Base-by-base conservation (phyloP, 2,888 invertebrate species). In the Sepioteuthis lessoniana region DNA sequence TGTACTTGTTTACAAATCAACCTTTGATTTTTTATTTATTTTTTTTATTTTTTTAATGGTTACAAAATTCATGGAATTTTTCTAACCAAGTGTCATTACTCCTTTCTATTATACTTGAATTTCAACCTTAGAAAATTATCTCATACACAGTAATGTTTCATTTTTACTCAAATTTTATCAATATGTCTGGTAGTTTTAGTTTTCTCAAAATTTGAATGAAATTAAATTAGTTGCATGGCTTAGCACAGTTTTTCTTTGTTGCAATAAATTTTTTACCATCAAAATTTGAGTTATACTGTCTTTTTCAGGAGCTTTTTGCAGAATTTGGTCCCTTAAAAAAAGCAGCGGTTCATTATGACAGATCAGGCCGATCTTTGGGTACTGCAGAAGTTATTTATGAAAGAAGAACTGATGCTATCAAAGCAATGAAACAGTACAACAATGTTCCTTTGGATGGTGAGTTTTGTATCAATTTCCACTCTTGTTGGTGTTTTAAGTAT, bases 331-430 rank as follows among this genome's bases (percentile, higher is more conserved):
- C 98, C 94, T 97, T 99, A 95, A 98, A 98, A 97, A 99, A 98
- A 97, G 99, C 99, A 91, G 98, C 99, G 94, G 99, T 99, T 95
- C 99, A 99, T 97, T 99, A 99, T 97, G 99, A 99, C 97, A 98
- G 99, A 97, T 99, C 99, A 94, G 99, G 99, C 94, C 98, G 99
- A 97, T 99, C 99, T 94, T 97, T 99, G 96, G 99, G 99, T 94
- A 99, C 99, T 95, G 99, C 99, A 94, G 99, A 99, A 98, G 99
- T 99, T 38, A 98, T 99, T 95, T 99, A 99, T 97, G 99, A 99
- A 96, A 98, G 99, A 96, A 98, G 98, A 97, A 98, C 98, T 94
- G 99, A 99, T 98, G 99, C 99, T n/a, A 98, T 99, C 93, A 96
- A 97, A 95, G 98, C 99, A 28, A 98, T 99, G 98, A 99, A 99